Conservation (phyloP, 2,888 invertebrate species). For the Callinectes sapidus region DNA sequence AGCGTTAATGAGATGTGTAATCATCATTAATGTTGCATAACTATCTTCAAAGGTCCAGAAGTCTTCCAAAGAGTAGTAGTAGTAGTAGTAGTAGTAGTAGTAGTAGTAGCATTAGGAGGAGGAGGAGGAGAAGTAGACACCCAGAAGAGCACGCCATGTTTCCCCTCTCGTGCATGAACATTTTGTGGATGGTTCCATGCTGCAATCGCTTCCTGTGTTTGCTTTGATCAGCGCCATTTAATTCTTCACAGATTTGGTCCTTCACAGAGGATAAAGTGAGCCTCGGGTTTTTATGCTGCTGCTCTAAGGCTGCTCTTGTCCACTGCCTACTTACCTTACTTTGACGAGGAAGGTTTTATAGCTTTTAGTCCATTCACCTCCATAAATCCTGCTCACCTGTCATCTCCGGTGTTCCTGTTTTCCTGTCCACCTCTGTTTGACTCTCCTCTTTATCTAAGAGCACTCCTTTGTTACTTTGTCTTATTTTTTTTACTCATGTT, state of each 20-base stretch:
- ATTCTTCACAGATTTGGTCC: slow-evolving; percentile 14
- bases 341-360: neutral
- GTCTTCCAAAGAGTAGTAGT: neutral
- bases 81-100: slow-evolving; percentile 11
- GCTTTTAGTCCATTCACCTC: neutral
- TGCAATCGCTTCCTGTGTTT: neutral
- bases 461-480: neutral
- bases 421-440: neutral
- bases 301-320: neutral
- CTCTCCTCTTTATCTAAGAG: neutral
- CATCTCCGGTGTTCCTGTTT: neutral
- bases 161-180: neutral
- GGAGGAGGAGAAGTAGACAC: neutral
- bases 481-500: neutral
- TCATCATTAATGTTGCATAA: slow-evolving; percentile 9
- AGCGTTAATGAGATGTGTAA: neutral
- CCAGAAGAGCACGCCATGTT: neutral
- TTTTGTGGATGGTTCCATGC: neutral
- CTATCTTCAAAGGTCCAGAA: neutral
- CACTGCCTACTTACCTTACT: slow-evolving; percentile 23
- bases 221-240: slow-evolving; percentile 25
- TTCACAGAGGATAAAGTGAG: slow-evolving; percentile 17
- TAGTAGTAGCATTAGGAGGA: slow-evolving; percentile 7
- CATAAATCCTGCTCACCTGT: slow-evolving; percentile 23
- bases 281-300: neutral